Evolutionary conservation across 2,113 vertebrate genomes (phyloP).

Genomic region (Xyliphius kryptos): DNA sequence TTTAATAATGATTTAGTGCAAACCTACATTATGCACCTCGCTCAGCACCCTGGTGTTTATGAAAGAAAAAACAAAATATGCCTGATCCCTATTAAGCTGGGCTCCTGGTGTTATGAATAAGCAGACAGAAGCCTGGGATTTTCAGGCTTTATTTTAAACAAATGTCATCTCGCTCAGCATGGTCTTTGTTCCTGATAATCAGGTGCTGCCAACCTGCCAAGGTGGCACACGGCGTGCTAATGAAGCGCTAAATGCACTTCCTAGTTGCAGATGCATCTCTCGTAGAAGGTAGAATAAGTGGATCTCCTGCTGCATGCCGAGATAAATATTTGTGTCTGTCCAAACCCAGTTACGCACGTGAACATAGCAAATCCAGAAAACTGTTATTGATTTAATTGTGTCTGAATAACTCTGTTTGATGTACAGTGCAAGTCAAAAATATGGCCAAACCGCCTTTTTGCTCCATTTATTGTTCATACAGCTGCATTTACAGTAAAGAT

Average conservation of each 20-base stretch:
- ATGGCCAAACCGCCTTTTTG: too few relatives aligned
- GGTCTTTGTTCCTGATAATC: slow-evolving; percentile 61
- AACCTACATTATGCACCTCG: too few relatives aligned
- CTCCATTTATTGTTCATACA: too few relatives aligned
- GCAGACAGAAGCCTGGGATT: slow-evolving; percentile 37
- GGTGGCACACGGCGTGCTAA: slow-evolving; percentile 56
- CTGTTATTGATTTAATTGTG: too few relatives aligned
- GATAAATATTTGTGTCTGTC: slow-evolving; percentile 29
- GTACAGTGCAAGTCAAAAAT: too few relatives aligned
- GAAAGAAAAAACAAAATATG: slow-evolving; percentile 55
- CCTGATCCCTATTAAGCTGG: slow-evolving; percentile 34
- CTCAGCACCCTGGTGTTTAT: slow-evolving; percentile 50
- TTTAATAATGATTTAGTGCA: too few relatives aligned
- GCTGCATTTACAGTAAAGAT: too few relatives aligned
- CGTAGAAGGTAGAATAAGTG: slow-evolving; percentile 52
- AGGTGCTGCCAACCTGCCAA: slow-evolving; percentile 70
- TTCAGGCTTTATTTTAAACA: slow-evolving; percentile 62
- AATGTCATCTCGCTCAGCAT: slow-evolving; percentile 47
- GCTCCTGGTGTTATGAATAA: slow-evolving; percentile 31
- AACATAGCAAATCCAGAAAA: too few relatives aligned
- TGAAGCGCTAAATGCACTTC: slow-evolving; percentile 62
- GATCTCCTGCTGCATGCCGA: slow-evolving; percentile 46
- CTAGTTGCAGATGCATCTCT: slow-evolving; percentile 49
- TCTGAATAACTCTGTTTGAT: too few relatives aligned
- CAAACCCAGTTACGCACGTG: too few relatives aligned